Percentiles rank a stretch among this genome's conserved stretches.
Evolutionary conservation across 2,113 vertebrate genomes (phyloP).

Genomic region (Stigmatopora nigra): DNA sequence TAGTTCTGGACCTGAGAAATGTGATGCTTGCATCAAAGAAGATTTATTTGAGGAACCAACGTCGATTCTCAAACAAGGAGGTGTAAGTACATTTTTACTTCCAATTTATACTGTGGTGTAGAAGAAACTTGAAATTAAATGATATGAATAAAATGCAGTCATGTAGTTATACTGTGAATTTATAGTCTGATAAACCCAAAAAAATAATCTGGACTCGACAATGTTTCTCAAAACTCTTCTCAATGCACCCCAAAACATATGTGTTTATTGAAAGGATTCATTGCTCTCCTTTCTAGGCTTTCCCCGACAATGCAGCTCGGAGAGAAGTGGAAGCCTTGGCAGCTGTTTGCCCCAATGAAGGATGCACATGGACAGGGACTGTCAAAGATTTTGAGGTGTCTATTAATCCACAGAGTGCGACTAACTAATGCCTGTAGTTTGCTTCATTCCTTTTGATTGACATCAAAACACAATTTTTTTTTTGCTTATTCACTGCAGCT

Average conservation of each 20-base stretch:
- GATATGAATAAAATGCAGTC: neutral
- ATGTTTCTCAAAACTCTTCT: neutral
- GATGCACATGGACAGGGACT: slow-evolving; percentile 87
- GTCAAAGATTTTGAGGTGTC: slow-evolving; percentile 91
- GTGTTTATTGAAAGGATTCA: slow-evolving; percentile 2
- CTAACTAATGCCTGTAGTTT: neutral
- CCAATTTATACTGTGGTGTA: neutral
- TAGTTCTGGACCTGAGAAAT: slow-evolving; percentile 89
- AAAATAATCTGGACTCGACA: no score
- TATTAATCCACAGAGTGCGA: neutral
- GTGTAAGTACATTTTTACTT: slow-evolving; percentile 70
- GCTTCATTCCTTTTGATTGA: neutral
- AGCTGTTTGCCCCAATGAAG: slow-evolving; percentile 80
- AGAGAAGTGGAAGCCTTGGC: slow-evolving; percentile 89
- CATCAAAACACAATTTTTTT: neutral
- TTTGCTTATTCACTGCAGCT: slow-evolving; percentile 41
- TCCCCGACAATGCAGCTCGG: slow-evolving; percentile 91
- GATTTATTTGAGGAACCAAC: slow-evolving; percentile 88
- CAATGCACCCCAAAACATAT: slow-evolving; percentile 20
- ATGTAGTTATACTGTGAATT: neutral
- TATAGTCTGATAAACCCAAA: slow-evolving; percentile 7
- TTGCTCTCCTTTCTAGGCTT: slow-evolving; percentile 73
- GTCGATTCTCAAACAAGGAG: slow-evolving; percentile 82
- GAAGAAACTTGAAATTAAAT: neutral
- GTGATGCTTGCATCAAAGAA: slow-evolving; percentile 88